Base-by-base conservation (phyloP, 1,140 invertebrate species). In the Drosophila azteca region DNA sequence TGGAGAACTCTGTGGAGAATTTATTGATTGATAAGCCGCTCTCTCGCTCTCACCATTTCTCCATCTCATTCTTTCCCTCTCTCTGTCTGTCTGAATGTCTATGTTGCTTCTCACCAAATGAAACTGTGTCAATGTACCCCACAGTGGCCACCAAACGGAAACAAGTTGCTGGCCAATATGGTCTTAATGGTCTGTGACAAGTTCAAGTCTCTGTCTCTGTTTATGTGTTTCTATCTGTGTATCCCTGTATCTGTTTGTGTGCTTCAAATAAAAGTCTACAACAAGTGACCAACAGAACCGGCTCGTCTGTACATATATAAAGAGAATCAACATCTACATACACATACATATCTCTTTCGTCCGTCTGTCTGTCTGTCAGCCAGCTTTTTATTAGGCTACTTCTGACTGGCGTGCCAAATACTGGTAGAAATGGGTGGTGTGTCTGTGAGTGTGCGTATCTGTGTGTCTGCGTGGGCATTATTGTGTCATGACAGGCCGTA, bases 101-200 rank as follows among this genome's bases (percentile, higher is more conserved):
- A 43, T 43, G 15, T 24, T 29, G 43, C 29, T 52, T 31, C 31
- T 9, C 20, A 63, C 20, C 8, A 26, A 55, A 52, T 51, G 53
- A 88, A 88, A 77, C 76, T 88, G 79, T 87, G 83, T 88, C 83
- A 87, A 81, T 71, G 65, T 85, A 79, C 71, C 71, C 62, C 73
- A 58, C 41, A 58, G 72, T 58, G 74, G 62, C 17, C 57, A 64
- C 72, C 62, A 88, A 77, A 88, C 77, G 72, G 72, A 70, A 88
- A 88, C 83, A 68, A 79, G 83, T 83, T 89, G 76, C 63, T 58
- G 63, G 63, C 84, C 83, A 79, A 79, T 89, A 83, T 88, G 76
- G 83, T 81, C 81, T 77, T 79, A 65, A 87, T 82, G 82, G 71
- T 72, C 67, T 88, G 79, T 88, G 83, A 88, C 83, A 88, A 88